These are phyloP conservation scores for Apostichopus parvimensis DNA, from an alignment of 35 echinoderm and acorn worm species.

Conservation along the genomic window DNA sequence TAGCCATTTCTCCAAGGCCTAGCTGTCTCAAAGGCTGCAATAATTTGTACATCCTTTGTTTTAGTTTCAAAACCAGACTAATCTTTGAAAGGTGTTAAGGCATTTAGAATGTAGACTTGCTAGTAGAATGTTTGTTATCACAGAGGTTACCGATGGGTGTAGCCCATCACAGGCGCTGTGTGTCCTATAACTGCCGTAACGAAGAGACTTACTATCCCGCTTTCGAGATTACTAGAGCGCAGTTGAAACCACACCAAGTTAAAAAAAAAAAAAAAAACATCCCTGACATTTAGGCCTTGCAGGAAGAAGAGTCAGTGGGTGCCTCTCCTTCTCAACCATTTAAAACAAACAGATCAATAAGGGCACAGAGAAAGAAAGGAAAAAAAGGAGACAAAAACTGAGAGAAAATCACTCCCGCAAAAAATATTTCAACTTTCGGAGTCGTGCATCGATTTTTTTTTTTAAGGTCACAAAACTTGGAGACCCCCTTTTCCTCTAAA, in stretches of 20 bases:
- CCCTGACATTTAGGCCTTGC: background rate
- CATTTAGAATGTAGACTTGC: background rate
- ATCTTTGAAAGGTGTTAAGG: background rate
- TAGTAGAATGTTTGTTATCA: too few species aligned
- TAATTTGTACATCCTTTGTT: background rate
- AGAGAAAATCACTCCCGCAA: background rate
- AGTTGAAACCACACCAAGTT: background rate
- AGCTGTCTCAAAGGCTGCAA: too few species aligned
- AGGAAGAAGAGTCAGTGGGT: background rate
- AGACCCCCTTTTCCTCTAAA: background rate
- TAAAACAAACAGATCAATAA: constrained; percentile 47
- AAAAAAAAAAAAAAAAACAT: too few species aligned
- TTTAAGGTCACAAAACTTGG: constrained; percentile 18
- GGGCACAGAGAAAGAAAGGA: too few species aligned
- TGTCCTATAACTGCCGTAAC: too few species aligned
- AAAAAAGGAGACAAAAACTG: background rate
- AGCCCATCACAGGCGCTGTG: too few species aligned
- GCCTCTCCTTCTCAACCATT: background rate
- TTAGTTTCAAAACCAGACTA: background rate
- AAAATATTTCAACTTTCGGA: constrained; percentile 36
- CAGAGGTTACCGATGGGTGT: too few species aligned
- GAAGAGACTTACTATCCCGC: background rate
- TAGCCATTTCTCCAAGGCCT: too few species aligned
- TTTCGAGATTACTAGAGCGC: background rate
- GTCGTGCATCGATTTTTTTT: constrained; percentile 10